Base-by-base conservation (phyloP, 30 jellyfish, hydroid and myxozoan species). In the Chrysaora quinquecirrha region DNA sequence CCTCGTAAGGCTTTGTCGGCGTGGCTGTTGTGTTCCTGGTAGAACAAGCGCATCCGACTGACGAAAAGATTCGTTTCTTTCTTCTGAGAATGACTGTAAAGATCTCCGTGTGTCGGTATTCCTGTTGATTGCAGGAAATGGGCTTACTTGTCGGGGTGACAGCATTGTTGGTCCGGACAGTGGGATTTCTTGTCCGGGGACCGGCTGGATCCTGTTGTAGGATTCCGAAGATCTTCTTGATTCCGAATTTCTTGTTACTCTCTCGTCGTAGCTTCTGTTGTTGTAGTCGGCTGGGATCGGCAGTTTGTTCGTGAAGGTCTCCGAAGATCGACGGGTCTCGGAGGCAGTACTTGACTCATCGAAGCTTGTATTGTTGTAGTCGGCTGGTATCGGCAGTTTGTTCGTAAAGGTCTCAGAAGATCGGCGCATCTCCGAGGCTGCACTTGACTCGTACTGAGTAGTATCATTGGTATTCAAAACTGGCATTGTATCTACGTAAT, bases 21-120 rank as follows among this genome's bases (percentile, higher is more conserved):
- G 68, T 3, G 27, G 68, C 68, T 9, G 27, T 10, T 12, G 49
- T 56, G 48, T 2, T 19, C 56, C 3, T 29, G 48, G 22, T 11
- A 30, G 47, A 18, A 20, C 87, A n/a, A 64, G 34, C 86, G 25
- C 4, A 4, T 2, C 27, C 29, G 68, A 52, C 68, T 52, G 68
- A 19, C 68, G 68, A 25, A 3, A 3, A 7, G 68, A 52, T 2
- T 52, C 68, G 3, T 20, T 52, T 4, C 25, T 52, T 52, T 52
- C 68, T 52, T 52, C 68, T 4, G 27, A 4, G 68, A 4, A 52
- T 10, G 68, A 52, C 19, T 52, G 68, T 10, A 25, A 52, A 10
- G 68, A 52, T 52, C 68, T 52, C 27, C 68, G 68, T 9, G 16
- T 16, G 9, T 43, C 58, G 58, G 58, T 6, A 9, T 16, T 16